Percentiles rank a stretch among this genome's conserved stretches.
Conservation (phyloP, 2,113 vertebrate species). For the Brachyhypopomus gauderio region DNA sequence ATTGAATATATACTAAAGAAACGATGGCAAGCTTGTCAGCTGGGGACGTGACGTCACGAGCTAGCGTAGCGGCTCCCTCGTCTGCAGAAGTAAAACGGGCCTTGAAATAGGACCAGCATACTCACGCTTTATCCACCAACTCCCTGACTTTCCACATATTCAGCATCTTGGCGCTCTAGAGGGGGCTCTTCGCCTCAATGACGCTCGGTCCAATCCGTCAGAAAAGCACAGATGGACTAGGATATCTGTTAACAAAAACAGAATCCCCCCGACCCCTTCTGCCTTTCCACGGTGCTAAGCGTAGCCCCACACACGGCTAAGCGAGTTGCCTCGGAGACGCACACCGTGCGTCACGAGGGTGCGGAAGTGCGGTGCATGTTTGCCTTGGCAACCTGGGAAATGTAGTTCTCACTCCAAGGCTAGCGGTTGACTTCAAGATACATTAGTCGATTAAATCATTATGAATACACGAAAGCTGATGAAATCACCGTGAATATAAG, state of each 20-base stretch:
- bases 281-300: conserved; percentile 40
- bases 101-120: conserved; percentile 62
- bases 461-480: too few relatives aligned
- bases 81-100: conserved; percentile 53
- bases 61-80: conserved; percentile 42
- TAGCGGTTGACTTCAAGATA: too few relatives aligned
- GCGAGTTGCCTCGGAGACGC: conserved; percentile 76
- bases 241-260: conserved; percentile 60
- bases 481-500: too few relatives aligned
- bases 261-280: conserved; percentile 43
- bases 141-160: conserved; percentile 99
- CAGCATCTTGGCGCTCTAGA: conserved; percentile 78
- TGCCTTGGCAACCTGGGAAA: conserved; percentile 11
- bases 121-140: conserved; percentile 98
- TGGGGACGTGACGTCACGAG: conserved; percentile 71
- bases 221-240: conserved; percentile 55
- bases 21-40: conserved; percentile 56
- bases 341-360: conserved; percentile 32
- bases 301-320: conserved; percentile 53
- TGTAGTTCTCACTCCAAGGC: conserved; percentile 8
- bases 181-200: conserved; percentile 66
- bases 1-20: neutral
- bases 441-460: too few relatives aligned
- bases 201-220: conserved; percentile 61
- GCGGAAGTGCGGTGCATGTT: neutral